Base-by-base conservation (phyloP, 2,113 vertebrate species). In the Lota lota region DNA sequence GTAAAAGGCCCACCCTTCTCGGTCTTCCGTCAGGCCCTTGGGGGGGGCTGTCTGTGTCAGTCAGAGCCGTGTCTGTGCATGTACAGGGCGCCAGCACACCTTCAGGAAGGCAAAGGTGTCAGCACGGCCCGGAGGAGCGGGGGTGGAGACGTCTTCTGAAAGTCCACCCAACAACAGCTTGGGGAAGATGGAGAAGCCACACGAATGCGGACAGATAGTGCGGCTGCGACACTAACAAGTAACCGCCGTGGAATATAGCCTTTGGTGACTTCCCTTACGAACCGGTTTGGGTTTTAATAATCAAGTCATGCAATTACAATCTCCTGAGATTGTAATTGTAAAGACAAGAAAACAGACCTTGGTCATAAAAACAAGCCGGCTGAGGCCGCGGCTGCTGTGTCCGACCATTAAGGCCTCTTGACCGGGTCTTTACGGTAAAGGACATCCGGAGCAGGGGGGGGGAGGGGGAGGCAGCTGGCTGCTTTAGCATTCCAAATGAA, bases 331-430 rank as follows among this genome's bases (percentile, higher is more conserved):
- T 47, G n/a, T n/a, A 21, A 22, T 5, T 15, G 3, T 14, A 77
- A 88, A 77, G 78, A 63, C 79, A 64, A 47, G 40, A 47, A 10
- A 14, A 80, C 86, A 89, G 86, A 77, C 76, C 74, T 71, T 53
- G 58, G 15, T 47, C 6, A 57, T 72, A 72, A 63, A 15, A 67
- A 40, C 76, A 64, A 75, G 51, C 74, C 62, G 66, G 58, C 68
- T 19, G 22, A 77, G 56, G 79, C 82, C 73, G 75, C 65, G 76
- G 76, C 68, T 63, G 71, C 56, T 80, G 50, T 53, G 74, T 74
- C 71, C 20, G 58, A 80, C 75, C 83, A 84, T 85, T 87, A 88
- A 62, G 56, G 16, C 33, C 21, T 60, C 50, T 64, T 85, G 78
- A 80, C 66, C 76, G 68, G 64, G 8, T 47, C 73, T 81, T 82